Evolutionary conservation across 2,113 vertebrate species (phyloP).

Genomic region (Clarias magur): DNA sequence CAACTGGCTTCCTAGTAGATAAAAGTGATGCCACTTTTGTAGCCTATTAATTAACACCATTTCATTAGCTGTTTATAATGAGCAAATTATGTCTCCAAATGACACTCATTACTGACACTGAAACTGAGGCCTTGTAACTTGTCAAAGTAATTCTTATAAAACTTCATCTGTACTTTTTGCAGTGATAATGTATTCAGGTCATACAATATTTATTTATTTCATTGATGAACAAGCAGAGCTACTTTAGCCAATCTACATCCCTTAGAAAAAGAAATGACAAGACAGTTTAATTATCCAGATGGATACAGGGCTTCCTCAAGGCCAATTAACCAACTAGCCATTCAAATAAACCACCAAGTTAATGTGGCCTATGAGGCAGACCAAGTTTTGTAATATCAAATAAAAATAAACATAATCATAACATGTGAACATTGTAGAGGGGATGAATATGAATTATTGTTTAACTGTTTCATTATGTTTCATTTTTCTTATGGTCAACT

Average conservation of each 20-base stretch:
- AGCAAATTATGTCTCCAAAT: neutral
- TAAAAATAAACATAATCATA: neutral
- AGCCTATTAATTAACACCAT: constrained; percentile 1
- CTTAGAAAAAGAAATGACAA: neutral
- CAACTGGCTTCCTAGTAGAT: neutral
- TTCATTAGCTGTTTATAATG: neutral
- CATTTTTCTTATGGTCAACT: neutral
- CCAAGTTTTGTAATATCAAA: neutral
- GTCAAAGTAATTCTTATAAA: neutral
- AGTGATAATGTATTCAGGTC: neutral
- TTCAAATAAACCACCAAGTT: neutral
- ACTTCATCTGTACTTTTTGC: neutral
- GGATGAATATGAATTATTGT: neutral
- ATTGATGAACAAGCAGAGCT: neutral
- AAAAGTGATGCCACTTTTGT: neutral
- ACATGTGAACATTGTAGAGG: neutral
- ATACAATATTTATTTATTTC: neutral
- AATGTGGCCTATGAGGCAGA: neutral
- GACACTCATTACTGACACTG: neutral
- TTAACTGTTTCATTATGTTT: neutral
- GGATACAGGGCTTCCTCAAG: neutral
- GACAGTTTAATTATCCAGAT: neutral
- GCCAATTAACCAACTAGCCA: neutral
- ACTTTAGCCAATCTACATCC: neutral
- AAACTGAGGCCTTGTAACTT: neutral